Evolutionary conservation across 2,113 vertebrate species (phyloP).

Genomic region (Sclerurus mexicanus): DNA sequence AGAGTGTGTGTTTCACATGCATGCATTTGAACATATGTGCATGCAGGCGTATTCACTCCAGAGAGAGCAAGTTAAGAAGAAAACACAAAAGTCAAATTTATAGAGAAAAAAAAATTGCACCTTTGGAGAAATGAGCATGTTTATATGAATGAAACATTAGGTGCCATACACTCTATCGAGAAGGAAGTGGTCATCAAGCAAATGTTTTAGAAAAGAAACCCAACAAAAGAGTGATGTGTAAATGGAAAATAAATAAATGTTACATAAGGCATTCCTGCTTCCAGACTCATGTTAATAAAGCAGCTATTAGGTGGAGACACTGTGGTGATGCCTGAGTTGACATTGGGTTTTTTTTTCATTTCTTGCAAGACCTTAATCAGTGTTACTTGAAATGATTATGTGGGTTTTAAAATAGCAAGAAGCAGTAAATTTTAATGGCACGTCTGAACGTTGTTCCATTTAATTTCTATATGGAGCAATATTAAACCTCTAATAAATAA

Average conservation of each 20-base stretch:
- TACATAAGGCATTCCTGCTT: background rate
- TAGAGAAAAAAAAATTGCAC: background rate
- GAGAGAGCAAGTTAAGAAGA: background rate
- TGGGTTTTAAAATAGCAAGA: conserved; percentile 67
- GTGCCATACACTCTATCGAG: background rate
- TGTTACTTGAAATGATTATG: conserved; percentile 62
- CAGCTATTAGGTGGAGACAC: conserved; percentile 64
- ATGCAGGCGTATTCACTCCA: background rate
- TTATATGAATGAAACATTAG: background rate
- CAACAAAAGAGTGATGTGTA: background rate
- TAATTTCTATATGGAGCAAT: conserved; percentile 33
- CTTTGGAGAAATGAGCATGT: background rate
- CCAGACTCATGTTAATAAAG: conserved; percentile 65
- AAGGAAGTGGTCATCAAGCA: background rate
- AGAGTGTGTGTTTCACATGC: background rate
- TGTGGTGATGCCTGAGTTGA: conserved; percentile 31
- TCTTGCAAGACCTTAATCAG: conserved; percentile 68
- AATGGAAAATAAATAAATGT: conserved; percentile 60
- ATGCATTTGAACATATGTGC: background rate
- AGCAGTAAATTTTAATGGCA: conserved; percentile 44
- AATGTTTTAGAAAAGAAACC: conserved; percentile 20
- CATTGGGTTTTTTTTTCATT: conserved; percentile 26
- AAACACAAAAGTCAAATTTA: background rate
- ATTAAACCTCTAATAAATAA: conserved; percentile 26
- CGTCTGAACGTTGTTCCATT: conserved; percentile 2